Evolutionary conservation across 2,888 invertebrate genomes (phyloP), one percentile per base, ranked within the genome.

Genomic region (Drosophila formosana): DNA sequence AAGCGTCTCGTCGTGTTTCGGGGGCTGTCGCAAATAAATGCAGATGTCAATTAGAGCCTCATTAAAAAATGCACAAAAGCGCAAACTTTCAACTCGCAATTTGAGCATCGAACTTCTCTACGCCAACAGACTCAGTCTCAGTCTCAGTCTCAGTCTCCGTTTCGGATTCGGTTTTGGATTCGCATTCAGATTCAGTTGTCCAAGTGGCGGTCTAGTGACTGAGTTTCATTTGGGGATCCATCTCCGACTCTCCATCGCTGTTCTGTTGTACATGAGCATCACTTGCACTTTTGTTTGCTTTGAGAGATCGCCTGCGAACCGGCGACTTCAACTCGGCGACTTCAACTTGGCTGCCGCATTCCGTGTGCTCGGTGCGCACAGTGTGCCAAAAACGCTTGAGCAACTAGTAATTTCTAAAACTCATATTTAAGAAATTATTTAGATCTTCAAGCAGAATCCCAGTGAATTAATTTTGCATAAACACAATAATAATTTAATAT

Each of bases 41-140:
- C 91, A 91, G 89, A 91, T 90, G 90, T 91, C 90, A 91, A 91
- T 91, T 91, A 91, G 90, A 91, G 90, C 82, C 91, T 91, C 91
- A 91, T 91, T 91, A 91, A 91, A 91, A 90, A 89, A 78, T 65
- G 65, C 78, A 57, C 78, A 76, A 76, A 84, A 84, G 80, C 88
- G 82, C 86, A 85, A 85, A 82, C 86, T 82, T 71, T 68, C 83
- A 78, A 80, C 69, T 76, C 69, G 73, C 69, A 58, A 76, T 67
- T 72, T 64, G 67, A 76, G 72, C 9, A 75, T 56, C 56, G 51
- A 55, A 47, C 23, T 18, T 18, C 18, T 18, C 18, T 18, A 18
- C 18, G 18, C 62, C 45, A 25, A 25, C 18, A 23, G 43, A 32
- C 50, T 63, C 45, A 25, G 1, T 41, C 52, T 23, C 30, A 34